These are phyloP conservation scores for Austrofundulus limnaeus DNA, from an alignment of 2,113 vertebrate genomes.

Conservation along the genomic window DNA sequence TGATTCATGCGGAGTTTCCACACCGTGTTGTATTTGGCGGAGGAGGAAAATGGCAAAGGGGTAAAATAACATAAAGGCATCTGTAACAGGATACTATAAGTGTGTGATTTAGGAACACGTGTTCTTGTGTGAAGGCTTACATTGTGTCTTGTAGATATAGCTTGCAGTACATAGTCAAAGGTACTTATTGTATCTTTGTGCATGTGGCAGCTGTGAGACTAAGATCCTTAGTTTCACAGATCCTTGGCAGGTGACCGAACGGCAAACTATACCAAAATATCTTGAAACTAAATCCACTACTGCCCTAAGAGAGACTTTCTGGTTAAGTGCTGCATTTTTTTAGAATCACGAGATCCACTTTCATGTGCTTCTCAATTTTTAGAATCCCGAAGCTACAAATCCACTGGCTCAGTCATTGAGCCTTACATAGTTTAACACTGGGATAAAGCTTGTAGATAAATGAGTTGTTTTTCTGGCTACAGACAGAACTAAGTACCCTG, in stretches of 20 bases:
- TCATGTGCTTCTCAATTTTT: constrained; percentile 22
- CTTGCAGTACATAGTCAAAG: constrained; percentile 4
- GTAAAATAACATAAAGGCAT: constrained; percentile 69
- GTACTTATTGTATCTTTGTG: constrained; percentile 1
- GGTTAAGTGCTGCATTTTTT: not conserved
- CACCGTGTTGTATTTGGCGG: constrained; percentile 62
- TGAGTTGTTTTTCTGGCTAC: constrained; percentile 48
- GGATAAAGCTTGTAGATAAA: constrained; percentile 49
- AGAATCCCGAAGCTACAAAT: constrained; percentile 24
- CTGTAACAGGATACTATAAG: constrained; percentile 52
- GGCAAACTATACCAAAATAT: constrained; percentile 13
- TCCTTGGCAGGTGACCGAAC: constrained; percentile 17
- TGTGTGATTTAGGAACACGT: constrained; percentile 40
- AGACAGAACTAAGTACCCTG: constrained; percentile 41
- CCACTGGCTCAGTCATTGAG: constrained; percentile 21
- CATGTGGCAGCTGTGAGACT: not conserved
- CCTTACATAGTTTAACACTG: constrained; percentile 21
- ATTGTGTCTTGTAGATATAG: constrained; percentile 12
- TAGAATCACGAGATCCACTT: constrained; percentile 14
- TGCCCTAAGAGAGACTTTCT: constrained; percentile 5
- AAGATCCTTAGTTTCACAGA: not conserved
- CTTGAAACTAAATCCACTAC: not conserved
- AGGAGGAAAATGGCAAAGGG: constrained; percentile 57
- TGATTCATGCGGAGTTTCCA: constrained; percentile 71
- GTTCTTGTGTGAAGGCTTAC: constrained; percentile 45